phyloP scores from a whole-genome alignment of 2,888 invertebrate genomes.

The Patella pellucida region DNA sequence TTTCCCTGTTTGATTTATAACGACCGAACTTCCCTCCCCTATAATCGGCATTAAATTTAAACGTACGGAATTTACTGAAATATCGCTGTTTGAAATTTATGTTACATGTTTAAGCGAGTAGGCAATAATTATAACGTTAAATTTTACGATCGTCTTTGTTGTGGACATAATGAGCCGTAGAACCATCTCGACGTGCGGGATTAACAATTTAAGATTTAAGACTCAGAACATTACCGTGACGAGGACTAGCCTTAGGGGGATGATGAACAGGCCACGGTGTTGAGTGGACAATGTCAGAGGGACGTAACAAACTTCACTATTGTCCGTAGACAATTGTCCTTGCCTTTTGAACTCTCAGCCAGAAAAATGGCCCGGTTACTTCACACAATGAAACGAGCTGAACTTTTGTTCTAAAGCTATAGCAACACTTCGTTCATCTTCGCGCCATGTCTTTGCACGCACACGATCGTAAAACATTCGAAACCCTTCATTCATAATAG shows the following conservation, averaged over 20 bases:
- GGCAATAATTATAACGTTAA: neutral
- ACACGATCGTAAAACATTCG: neutral
- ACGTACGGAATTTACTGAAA: neutral
- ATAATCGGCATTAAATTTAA: neutral
- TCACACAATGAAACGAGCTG: constrained; percentile 1
- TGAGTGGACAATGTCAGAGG: neutral
- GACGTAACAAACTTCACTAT: constrained; percentile 2
- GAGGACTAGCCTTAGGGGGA: neutral
- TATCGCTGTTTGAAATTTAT: neutral
- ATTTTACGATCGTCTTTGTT: neutral
- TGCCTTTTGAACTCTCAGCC: constrained; percentile 7
- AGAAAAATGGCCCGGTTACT: constrained; percentile 2
- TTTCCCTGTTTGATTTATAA: too few relatives aligned
- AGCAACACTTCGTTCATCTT: neutral
- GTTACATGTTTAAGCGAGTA: neutral
- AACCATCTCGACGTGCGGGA: neutral
- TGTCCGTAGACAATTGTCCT: neutral
- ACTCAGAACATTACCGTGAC: constrained; percentile 5
- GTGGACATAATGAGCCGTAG: neutral
- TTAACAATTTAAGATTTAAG: neutral
- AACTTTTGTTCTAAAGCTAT: constrained; percentile 2
- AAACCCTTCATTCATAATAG: neutral
- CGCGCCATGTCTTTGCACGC: neutral
- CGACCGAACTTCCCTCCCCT: neutral
- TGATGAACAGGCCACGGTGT: neutral